Evolutionary conservation across 2,113 vertebrate genomes (phyloP), one percentile per base, ranked within the genome.

Genomic region (Aptenodytes forsteri): DNA sequence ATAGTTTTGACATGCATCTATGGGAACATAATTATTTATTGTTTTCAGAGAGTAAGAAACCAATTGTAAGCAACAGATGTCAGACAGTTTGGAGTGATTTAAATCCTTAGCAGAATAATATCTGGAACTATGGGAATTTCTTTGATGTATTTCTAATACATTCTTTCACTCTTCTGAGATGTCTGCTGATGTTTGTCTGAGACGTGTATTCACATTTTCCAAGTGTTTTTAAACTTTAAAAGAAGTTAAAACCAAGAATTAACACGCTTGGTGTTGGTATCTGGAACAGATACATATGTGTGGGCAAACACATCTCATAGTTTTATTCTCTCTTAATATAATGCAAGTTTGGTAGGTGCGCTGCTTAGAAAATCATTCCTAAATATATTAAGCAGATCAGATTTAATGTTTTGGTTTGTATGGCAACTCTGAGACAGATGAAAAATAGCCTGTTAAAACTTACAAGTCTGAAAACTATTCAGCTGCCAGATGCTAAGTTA

Each of bases 401-500:
- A 89, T 95, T 92, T 95, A 79, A 81, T 97, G 89, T 96, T 98
- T 97, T 94, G 78, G 72, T 95, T 61, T 97, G 94, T 96, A 64
- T 97, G 70, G 62, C 92, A 96, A 89, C 81, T 98, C 92, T 90
- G 79, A 96, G 96, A 94, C 50, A 56, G 87, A 85, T 79, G 72
- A 89, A 96, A 97, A 96, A 95, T 87, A 95, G 91, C 97, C 77
- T 97, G 97, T 97, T 95, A 94, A 98, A 97, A 94, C 93, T 91
- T 96, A 58, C 59, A 93, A 82, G 86, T 96, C 89, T 96, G 95
- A 70, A 96, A 97, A 94, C 78, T 96, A 95, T 98, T 98, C 89
- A 98, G 16, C 88, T 84, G 77, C 73, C 96, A 97, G 97, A 96
- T 98, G 96, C 95, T 95, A 95, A 97, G 94, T 97, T 98, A 89